phyloP scores from a whole-genome alignment of 2,797 vertebrate genomes.

The Oophaga sylvatica region DNA sequence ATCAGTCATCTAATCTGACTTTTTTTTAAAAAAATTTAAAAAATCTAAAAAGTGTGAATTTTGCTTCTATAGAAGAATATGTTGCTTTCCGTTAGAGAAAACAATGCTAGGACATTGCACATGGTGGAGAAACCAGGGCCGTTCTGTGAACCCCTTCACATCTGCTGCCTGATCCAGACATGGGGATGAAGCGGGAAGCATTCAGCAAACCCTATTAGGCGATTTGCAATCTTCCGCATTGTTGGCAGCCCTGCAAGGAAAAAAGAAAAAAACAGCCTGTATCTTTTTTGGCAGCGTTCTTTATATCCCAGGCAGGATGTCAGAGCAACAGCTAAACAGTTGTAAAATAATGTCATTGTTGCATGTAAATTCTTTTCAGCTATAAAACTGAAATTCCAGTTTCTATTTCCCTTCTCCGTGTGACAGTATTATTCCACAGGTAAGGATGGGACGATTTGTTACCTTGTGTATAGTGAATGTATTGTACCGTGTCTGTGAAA shows the following conservation, averaged over 20 bases:
- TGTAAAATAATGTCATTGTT: conserved; percentile 79
- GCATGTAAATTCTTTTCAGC: conserved; percentile 81
- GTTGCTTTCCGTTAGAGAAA: background rate
- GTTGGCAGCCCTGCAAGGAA: conserved; percentile 64
- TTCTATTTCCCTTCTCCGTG: conserved; percentile 82
- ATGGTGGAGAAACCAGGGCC: conserved; percentile 55
- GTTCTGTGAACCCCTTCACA: conserved; percentile 50
- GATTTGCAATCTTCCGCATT: conserved; percentile 66
- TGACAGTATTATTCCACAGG: conserved; percentile 93
- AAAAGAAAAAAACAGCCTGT: conserved; percentile 57
- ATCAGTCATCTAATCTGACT: background rate
- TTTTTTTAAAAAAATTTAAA: background rate
- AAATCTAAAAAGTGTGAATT: background rate
- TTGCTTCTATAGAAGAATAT: background rate
- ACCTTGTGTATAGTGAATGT: conserved; percentile 97
- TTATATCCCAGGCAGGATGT: conserved; percentile 73
- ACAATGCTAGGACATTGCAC: too few species aligned
- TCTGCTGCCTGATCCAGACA: conserved; percentile 69
- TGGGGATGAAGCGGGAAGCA: conserved; percentile 60
- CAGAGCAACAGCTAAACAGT: conserved; percentile 80
- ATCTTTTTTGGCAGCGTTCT: conserved; percentile 68
- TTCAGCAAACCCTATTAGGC: conserved; percentile 64
- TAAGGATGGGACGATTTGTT: conserved; percentile 89
- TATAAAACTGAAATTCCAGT: conserved; percentile 77
- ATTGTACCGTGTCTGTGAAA: conserved; percentile 92